phyloP scores from a whole-genome alignment of 2,797 vertebrate species.

The Hozukius guyotensis region DNA sequence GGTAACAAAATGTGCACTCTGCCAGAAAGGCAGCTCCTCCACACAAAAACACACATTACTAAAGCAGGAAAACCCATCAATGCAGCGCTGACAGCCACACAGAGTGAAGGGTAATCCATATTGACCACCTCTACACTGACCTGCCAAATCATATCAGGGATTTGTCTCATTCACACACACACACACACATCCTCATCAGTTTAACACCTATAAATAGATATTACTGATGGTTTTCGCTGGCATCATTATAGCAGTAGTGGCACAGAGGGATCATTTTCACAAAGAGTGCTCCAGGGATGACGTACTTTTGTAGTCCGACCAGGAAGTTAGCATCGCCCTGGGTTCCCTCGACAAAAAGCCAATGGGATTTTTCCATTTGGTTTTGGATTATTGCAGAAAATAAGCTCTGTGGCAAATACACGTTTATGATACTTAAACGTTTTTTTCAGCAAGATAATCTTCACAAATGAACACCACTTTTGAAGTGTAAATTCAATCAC shows the following conservation, averaged over 20 bases:
- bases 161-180: constrained; percentile 66
- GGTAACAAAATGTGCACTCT: neutral
- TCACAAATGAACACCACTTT: too few species aligned
- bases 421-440: too few species aligned
- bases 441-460: too few species aligned
- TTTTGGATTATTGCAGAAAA: too few species aligned
- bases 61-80: constrained; percentile 43
- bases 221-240: constrained; percentile 7
- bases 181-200: constrained; percentile 52
- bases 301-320: too few species aligned
- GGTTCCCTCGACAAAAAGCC: too few species aligned
- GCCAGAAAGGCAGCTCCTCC: neutral
- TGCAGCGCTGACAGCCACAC: constrained; percentile 39
- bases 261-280: neutral
- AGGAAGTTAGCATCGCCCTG: too few species aligned
- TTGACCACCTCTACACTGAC: constrained; percentile 76
- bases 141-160: constrained; percentile 83
- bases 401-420: too few species aligned
- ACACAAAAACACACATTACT: neutral
- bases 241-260: neutral
- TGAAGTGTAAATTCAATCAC: too few species aligned
- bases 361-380: too few species aligned
- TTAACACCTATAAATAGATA: constrained; percentile 27
- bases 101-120: constrained; percentile 79
- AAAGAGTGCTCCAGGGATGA: neutral